Evolutionary conservation across 2,113 vertebrate genomes (phyloP).

Genomic region (Parotia lawesii): DNA sequence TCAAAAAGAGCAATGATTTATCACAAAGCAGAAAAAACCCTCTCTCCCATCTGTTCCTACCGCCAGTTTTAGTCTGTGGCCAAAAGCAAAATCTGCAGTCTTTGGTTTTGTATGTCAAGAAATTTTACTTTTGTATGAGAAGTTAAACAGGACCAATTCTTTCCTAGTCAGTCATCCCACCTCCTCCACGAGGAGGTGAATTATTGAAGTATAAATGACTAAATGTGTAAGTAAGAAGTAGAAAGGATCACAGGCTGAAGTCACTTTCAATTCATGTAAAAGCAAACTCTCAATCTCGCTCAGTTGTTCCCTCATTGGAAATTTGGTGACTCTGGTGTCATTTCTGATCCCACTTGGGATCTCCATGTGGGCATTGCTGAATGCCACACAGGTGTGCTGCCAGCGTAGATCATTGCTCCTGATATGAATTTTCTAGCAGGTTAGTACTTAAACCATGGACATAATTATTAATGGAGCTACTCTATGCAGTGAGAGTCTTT

Average conservation of each 20-base stretch:
- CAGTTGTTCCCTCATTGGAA: neutral
- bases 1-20: neutral
- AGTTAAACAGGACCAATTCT: neutral
- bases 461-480: neutral
- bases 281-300: neutral
- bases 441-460: neutral
- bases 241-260: neutral
- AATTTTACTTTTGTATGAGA: neutral
- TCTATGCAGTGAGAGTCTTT: neutral
- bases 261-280: neutral
- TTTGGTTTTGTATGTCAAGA: neutral
- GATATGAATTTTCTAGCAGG: neutral
- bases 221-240: neutral
- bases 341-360: neutral
- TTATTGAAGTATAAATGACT: neutral
- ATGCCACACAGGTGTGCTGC: fast-evolving
- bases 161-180: neutral
- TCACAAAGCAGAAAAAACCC: neutral
- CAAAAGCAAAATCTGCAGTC: neutral
- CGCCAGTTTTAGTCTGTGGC: neutral
- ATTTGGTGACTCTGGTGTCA: neutral
- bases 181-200: neutral
- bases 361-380: fast-evolving
- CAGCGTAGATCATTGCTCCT: fast-evolving
- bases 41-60: neutral